These are phyloP conservation scores for Bujurquina vittata DNA, from an alignment of 2,113 vertebrate genomes.

Conservation along the genomic window DNA sequence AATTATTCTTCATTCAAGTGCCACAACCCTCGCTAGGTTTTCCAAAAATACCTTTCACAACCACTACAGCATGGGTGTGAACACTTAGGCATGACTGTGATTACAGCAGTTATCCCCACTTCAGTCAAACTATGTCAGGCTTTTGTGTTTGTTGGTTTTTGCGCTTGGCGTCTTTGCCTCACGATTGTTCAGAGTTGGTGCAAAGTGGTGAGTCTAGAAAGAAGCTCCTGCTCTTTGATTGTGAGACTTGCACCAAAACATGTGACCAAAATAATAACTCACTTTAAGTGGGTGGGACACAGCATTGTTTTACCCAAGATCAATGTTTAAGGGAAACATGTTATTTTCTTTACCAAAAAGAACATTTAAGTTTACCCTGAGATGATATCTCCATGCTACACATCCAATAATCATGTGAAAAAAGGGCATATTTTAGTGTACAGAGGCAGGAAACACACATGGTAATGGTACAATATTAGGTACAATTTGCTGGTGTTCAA, in stretches of 20 bases:
- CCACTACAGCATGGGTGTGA: not conserved
- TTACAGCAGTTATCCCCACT: not conserved
- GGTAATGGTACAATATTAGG: not conserved
- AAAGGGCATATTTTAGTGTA: not conserved
- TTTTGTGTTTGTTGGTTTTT: not conserved
- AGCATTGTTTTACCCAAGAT: not conserved
- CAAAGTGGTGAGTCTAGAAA: not conserved
- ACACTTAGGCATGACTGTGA: not conserved
- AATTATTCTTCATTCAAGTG: not conserved
- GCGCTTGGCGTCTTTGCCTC: not conserved
- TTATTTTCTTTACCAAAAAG: not conserved
- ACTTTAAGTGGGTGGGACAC: not conserved
- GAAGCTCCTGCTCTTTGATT: not conserved
- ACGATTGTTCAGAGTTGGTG: slow-evolving; percentile 17
- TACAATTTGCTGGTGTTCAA: slow-evolving; percentile 53
- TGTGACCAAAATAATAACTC: not conserved
- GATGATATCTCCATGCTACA: slow-evolving; percentile 39
- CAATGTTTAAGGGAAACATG: not conserved
- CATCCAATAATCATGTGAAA: slow-evolving; percentile 31
- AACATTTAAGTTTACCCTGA: slow-evolving; percentile 28
- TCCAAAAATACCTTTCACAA: not conserved
- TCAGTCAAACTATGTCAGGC: not conserved
- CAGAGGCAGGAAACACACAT: slow-evolving; percentile 7
- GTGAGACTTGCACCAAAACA: not conserved
- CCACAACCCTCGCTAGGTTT: not conserved